Percentiles rank a stretch among this genome's conserved stretches.
Evolutionary conservation across 2,797 vertebrate genomes (phyloP).

Genomic region (Megalops cyprinoides): DNA sequence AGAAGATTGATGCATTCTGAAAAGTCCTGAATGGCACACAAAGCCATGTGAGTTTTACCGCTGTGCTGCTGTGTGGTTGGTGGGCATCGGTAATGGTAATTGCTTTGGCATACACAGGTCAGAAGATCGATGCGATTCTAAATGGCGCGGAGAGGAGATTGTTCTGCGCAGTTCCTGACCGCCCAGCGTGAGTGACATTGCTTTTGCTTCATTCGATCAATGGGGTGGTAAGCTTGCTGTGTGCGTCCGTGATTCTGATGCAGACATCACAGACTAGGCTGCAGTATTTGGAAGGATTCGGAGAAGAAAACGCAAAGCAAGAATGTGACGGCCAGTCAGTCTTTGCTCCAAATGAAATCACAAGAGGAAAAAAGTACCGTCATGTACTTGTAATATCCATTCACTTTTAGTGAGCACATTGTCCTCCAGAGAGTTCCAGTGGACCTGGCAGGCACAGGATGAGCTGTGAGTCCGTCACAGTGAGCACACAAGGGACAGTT

Average conservation of each 20-base stretch:
- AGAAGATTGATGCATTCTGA: neutral
- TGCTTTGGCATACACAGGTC: constrained; percentile 9
- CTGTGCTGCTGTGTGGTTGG: neutral
- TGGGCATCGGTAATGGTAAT: neutral
- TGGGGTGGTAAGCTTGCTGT: neutral
- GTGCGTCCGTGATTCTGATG: neutral
- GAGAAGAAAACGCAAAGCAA: neutral
- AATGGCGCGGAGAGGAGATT: neutral
- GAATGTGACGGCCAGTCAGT: neutral
- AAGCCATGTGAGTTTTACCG: neutral
- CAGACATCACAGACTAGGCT: neutral
- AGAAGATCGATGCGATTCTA: neutral
- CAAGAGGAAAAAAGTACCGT: neutral
- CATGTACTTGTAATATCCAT: neutral
- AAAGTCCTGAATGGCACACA: neutral
- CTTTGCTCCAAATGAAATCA: neutral
- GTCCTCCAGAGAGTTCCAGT: neutral
- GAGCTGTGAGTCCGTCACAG: too few relatives aligned
- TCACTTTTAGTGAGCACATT: neutral
- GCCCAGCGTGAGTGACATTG: neutral
- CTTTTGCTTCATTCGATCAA: neutral
- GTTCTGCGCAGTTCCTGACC: neutral
- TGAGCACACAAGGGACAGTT: too few relatives aligned
- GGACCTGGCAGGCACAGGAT: neutral
- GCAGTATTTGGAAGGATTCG: neutral